A percentile compares a stretch with the other conserved stretches of the same genome.
These are phyloP conservation scores for Perodicticus potto DNA, from an alignment of 2,797 vertebrate species.

Conservation along the genomic window DNA sequence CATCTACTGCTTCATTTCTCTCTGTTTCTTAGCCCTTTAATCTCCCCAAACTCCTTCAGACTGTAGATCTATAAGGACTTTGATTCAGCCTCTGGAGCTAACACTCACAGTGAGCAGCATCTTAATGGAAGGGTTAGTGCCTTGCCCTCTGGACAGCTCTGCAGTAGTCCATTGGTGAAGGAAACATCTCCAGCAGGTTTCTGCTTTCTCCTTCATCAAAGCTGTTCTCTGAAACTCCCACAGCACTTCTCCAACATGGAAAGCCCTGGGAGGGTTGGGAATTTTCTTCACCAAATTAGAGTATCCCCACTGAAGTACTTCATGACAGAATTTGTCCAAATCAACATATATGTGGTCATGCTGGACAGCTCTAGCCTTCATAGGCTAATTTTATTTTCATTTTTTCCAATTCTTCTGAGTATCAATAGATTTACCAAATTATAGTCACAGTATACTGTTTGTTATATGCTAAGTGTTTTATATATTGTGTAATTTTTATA, in stretches of 20 bases:
- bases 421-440: slow-evolving; percentile 13
- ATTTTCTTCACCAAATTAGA: slow-evolving; percentile 46
- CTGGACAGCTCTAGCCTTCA: not conserved
- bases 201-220: not conserved
- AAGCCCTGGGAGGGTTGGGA: not conserved
- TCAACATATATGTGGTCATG: not conserved
- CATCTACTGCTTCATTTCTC: not conserved
- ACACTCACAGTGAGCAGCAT: not conserved
- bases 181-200: not conserved
- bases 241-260: not conserved
- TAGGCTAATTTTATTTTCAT: slow-evolving; percentile 30
- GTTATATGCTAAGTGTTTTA: slow-evolving; percentile 19
- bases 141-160: not conserved
- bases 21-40: not conserved
- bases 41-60: not conserved
- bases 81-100: not conserved
- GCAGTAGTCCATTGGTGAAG: not conserved
- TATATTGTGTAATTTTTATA: not conserved
- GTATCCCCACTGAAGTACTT: not conserved
- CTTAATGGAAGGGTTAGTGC: not conserved
- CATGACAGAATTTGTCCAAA: not conserved
- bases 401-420: slow-evolving; percentile 53
- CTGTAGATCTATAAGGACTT: not conserved
- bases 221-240: not conserved
- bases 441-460: not conserved